Conservation (phyloP, 2,888 invertebrate genomes). For the Melanargia galathea region DNA sequence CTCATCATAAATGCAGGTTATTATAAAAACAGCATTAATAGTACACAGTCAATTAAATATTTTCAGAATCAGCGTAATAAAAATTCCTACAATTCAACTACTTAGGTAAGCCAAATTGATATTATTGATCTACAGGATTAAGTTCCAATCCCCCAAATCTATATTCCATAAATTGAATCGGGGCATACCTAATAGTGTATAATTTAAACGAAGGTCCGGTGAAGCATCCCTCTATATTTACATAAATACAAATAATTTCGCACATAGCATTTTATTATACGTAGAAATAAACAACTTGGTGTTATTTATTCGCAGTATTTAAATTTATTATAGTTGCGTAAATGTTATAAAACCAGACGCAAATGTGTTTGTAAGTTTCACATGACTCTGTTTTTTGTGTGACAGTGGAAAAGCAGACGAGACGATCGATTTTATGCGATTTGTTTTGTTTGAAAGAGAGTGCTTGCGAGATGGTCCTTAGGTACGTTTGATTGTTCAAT, state of each 20-base stretch:
- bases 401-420: slow-evolving; percentile 6
- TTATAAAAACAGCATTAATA: background rate
- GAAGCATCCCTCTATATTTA: slow-evolving; percentile 38
- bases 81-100: slow-evolving; percentile 6
- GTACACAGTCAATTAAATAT: background rate
- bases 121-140: slow-evolving; percentile 31
- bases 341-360: background rate
- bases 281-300: slow-evolving; percentile 30
- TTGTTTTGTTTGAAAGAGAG: slow-evolving; percentile 18
- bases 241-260: slow-evolving; percentile 56
- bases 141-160: slow-evolving; percentile 36
- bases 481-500: slow-evolving; percentile 12
- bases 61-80: slow-evolving; percentile 1
- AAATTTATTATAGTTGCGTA: background rate
- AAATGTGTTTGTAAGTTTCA: background rate
- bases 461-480: slow-evolving; percentile 13
- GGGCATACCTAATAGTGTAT: slow-evolving; percentile 47
- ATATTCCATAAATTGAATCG: slow-evolving; percentile 38
- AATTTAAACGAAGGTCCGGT: slow-evolving; percentile 57
- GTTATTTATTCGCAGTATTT: too few species aligned
- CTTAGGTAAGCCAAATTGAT: slow-evolving; percentile 23
- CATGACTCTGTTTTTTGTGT: background rate
- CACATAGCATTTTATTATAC: slow-evolving; percentile 43
- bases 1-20: background rate
- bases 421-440: slow-evolving; percentile 16